A percentile compares a stretch with the other conserved stretches of the same genome.
Evolutionary conservation across 2,888 invertebrate species (phyloP).

Genomic region (Tinea pellionella): DNA sequence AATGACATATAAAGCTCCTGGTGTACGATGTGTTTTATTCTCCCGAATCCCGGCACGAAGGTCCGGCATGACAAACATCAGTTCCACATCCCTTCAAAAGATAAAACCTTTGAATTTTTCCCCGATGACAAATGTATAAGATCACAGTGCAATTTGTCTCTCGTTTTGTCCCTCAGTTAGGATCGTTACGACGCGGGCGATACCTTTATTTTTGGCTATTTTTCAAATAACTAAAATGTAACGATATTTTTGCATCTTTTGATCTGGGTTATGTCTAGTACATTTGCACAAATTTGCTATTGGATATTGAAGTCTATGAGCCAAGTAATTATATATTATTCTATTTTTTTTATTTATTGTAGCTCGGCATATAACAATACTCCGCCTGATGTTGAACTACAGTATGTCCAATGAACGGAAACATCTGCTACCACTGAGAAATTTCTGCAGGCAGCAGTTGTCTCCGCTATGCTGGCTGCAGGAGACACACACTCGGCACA

Average conservation of each 20-base stretch:
- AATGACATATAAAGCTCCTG: background rate
- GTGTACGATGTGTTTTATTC: constrained; percentile 1
- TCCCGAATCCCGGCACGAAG: background rate
- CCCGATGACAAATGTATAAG: constrained; percentile 12
- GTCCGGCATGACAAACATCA: constrained; percentile 13
- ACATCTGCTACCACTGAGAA: no score
- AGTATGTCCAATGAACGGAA: no score
- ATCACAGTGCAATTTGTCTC: constrained; percentile 12
- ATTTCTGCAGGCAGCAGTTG: no score
- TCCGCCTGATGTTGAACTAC: no score
- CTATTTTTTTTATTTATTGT: no score
- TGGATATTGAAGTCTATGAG: no score
- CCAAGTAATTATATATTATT: no score
- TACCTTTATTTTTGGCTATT: constrained; percentile 8
- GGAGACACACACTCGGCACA: no score
- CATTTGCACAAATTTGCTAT: no score
- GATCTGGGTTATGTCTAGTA: background rate
- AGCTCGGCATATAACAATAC: no score
- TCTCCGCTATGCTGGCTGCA: no score
- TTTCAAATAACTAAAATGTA: constrained; percentile 7
- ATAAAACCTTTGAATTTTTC: constrained; percentile 12
- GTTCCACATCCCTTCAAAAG: constrained; percentile 12
- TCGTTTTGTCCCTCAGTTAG: background rate
- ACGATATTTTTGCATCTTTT: background rate
- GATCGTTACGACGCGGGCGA: constrained; percentile 6